Evolutionary conservation across 2,888 invertebrate species (phyloP).

Genomic region (Caenorhabditis sp.): DNA sequence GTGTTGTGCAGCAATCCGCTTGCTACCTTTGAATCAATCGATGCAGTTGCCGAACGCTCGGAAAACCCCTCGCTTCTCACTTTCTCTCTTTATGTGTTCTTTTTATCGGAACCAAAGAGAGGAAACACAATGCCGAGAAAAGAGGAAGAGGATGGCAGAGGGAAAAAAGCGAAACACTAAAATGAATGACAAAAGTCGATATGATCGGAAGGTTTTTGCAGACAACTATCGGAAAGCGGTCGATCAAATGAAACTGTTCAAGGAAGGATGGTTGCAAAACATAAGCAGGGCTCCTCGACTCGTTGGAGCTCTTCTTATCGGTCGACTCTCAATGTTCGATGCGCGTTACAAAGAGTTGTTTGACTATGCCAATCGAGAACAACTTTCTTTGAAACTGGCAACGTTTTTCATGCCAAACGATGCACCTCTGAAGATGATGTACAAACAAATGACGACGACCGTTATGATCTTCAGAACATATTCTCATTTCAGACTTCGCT

Average conservation of each 20-base stretch:
- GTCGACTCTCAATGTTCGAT: constrained; percentile 18
- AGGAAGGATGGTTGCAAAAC: constrained; percentile 18
- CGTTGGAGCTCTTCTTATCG: constrained; percentile 52
- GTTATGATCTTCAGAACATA: too few species aligned
- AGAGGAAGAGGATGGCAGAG: neutral
- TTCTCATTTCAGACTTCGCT: constrained; percentile 21
- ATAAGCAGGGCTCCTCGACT: constrained; percentile 20
- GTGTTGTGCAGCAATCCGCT: constrained; percentile 13
- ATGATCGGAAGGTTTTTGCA: neutral
- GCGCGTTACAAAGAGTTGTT: constrained; percentile 51
- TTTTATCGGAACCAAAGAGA: neutral
- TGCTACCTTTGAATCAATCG: neutral
- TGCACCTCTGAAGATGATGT: constrained; percentile 69
- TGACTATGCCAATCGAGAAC: constrained; percentile 37
- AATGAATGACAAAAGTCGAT: neutral
- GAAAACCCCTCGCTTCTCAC: neutral
- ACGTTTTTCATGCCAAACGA: constrained; percentile 64
- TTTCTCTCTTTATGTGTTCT: constrained; percentile 4
- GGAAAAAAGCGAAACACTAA: neutral
- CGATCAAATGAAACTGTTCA: constrained; percentile 11
- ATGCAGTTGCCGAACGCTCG: neutral
- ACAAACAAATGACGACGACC: too few species aligned
- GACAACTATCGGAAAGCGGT: constrained; percentile 21
- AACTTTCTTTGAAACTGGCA: constrained; percentile 67
- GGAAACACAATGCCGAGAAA: neutral